Percentiles rank a stretch among this genome's conserved stretches.
Conservation (phyloP, 2,888 invertebrate genomes). For the Cantharis rufa region DNA sequence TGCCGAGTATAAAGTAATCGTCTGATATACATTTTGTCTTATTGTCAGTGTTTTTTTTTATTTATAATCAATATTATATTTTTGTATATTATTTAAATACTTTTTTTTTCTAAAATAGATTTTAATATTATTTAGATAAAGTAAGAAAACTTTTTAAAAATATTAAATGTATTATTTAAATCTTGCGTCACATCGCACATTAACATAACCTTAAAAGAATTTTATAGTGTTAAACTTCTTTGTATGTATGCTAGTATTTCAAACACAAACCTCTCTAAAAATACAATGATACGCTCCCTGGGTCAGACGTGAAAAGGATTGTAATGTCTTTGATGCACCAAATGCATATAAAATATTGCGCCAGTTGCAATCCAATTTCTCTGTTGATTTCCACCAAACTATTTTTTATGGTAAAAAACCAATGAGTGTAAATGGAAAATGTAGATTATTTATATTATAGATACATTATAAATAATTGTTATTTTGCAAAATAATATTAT, state of each 20-base stretch:
- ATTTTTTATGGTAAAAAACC: background rate
- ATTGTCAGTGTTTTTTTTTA: too few relatives aligned
- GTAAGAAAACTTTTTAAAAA: background rate
- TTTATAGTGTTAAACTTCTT: constrained; percentile 18
- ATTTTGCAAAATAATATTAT: too few relatives aligned
- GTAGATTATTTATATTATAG: background rate
- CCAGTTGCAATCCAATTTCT: constrained; percentile 21
- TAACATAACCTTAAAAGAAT: background rate
- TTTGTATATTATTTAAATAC: too few relatives aligned
- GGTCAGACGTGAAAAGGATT: constrained; percentile 25
- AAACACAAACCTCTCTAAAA: constrained; percentile 26
- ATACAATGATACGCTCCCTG: constrained; percentile 21
- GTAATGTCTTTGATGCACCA: constrained; percentile 18
- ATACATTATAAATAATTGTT: too few relatives aligned
- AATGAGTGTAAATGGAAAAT: background rate
- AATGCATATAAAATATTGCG: constrained; percentile 18
- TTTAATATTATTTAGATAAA: background rate
- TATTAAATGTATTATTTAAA: background rate
- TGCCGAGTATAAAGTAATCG: background rate
- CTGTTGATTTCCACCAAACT: background rate
- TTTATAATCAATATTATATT: too few relatives aligned
- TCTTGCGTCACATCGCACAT: background rate
- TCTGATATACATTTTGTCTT: too few relatives aligned
- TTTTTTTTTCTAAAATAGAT: background rate
- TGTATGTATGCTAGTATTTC: constrained; percentile 26